Evolutionary conservation across 2,888 invertebrate genomes (phyloP).

Genomic region (Chrysina gloriosa): DNA sequence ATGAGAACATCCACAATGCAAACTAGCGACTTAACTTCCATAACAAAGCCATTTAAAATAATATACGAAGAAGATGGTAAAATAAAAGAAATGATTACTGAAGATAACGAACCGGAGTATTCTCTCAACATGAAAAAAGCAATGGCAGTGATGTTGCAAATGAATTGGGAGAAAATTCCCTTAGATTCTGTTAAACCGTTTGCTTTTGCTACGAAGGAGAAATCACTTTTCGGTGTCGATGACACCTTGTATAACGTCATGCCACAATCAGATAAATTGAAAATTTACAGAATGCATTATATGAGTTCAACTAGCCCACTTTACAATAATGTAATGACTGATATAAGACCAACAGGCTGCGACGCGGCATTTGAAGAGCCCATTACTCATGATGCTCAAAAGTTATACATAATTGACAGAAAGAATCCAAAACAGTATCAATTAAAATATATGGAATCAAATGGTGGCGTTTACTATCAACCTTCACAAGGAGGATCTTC

Average conservation of each 20-base stretch:
- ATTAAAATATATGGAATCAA: conserved; percentile 50
- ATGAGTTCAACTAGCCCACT: conserved; percentile 54
- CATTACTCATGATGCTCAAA: conserved; percentile 52
- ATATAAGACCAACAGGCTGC: conserved; percentile 54
- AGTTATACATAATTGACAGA: conserved; percentile 46
- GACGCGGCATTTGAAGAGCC: conserved; percentile 56
- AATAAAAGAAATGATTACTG: conserved; percentile 57
- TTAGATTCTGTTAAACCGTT: conserved; percentile 51
- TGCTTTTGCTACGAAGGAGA: conserved; percentile 58
- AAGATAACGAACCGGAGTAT: conserved; percentile 58
- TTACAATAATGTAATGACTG: conserved; percentile 53
- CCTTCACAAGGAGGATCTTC: conserved; percentile 55
- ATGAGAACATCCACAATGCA: neutral
- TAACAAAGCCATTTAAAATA: conserved; percentile 34
- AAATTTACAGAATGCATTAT: conserved; percentile 58
- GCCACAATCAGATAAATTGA: conserved; percentile 50
- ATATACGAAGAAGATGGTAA: conserved; percentile 52
- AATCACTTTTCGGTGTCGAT: conserved; percentile 61
- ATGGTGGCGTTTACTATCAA: conserved; percentile 53
- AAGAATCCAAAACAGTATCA: conserved; percentile 9
- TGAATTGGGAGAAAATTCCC: conserved; percentile 57
- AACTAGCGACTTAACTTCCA: conserved; percentile 7
- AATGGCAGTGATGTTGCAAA: conserved; percentile 62
- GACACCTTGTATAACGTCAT: conserved; percentile 58
- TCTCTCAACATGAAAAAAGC: conserved; percentile 64